Evolutionary conservation across 2,888 invertebrate species (phyloP).

Genomic region (Tromatobia lineatoria): DNA sequence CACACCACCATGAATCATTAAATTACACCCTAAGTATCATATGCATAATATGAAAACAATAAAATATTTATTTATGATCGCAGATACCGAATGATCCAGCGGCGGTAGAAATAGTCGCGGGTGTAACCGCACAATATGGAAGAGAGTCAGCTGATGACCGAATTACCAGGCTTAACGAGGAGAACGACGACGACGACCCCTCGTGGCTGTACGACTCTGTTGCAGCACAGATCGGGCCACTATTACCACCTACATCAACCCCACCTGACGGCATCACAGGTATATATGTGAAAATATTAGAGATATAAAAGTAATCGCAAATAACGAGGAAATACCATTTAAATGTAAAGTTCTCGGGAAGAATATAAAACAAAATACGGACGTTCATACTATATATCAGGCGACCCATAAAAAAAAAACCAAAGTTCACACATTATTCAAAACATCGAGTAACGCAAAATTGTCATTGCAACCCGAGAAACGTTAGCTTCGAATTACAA

Average conservation of each 20-base stretch:
- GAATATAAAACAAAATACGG: too few relatives aligned
- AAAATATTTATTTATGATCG: background rate
- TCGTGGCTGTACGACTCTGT: slow-evolving; percentile 83
- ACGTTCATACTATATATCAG: too few relatives aligned
- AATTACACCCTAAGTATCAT: background rate
- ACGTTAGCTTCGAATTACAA: too few relatives aligned
- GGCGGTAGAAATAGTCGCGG: slow-evolving; percentile 24
- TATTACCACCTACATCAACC: slow-evolving; percentile 85
- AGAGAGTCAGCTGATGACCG: slow-evolving; percentile 87
- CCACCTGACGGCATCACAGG: slow-evolving; percentile 80
- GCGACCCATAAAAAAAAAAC: too few relatives aligned
- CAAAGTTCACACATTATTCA: too few relatives aligned
- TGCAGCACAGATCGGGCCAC: slow-evolving; percentile 86
- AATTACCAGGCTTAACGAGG: slow-evolving; percentile 87
- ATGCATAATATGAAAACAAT: background rate
- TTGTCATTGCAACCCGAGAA: too few relatives aligned
- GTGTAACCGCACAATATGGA: slow-evolving; percentile 84
- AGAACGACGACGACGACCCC: slow-evolving; percentile 74
- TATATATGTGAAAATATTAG: too few relatives aligned
- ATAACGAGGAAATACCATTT: too few relatives aligned
- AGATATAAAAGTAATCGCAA: too few relatives aligned
- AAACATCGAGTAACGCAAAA: too few relatives aligned
- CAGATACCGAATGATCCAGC: background rate
- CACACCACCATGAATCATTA: background rate
- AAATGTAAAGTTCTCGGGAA: too few relatives aligned